A percentile compares a stretch with the other conserved stretches of the same genome.
Conservation (phyloP, 2,113 vertebrate species). For the Pionites leucogaster region DNA sequence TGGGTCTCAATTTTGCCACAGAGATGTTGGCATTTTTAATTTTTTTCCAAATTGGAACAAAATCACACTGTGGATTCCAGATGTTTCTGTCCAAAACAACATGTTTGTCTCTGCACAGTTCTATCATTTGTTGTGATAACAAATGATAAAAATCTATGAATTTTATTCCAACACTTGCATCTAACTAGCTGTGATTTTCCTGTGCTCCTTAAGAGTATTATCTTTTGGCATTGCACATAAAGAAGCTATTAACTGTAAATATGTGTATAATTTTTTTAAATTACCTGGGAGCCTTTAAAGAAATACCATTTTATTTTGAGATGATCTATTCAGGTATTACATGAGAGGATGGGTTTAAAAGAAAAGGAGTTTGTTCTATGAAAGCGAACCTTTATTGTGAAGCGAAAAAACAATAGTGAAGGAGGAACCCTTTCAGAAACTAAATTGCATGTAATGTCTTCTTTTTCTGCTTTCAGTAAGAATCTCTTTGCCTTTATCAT, state of each 20-base stretch:
- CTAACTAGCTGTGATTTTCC: background rate
- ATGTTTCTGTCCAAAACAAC: background rate
- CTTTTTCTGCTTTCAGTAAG: slow-evolving; percentile 16
- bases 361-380: background rate
- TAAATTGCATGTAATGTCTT: slow-evolving; percentile 25
- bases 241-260: slow-evolving; percentile 8
- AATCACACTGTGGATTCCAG: background rate
- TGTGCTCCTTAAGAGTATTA: background rate
- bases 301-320: slow-evolving; percentile 1
- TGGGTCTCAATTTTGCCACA: background rate
- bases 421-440: slow-evolving; percentile 22
- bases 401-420: slow-evolving; percentile 27
- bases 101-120: background rate
- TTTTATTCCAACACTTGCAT: background rate
- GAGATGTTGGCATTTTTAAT: background rate
- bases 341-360: background rate
- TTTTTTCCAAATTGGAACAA: background rate
- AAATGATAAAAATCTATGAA: background rate
- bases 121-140: background rate
- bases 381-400: background rate
- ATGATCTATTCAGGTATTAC: background rate
- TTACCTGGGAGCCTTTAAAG: background rate
- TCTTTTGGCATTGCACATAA: background rate
- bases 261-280: background rate
- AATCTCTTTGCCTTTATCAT: slow-evolving; percentile 25